Conservation (phyloP, 2,888 invertebrate genomes). For the Amphipoea lucens region DNA sequence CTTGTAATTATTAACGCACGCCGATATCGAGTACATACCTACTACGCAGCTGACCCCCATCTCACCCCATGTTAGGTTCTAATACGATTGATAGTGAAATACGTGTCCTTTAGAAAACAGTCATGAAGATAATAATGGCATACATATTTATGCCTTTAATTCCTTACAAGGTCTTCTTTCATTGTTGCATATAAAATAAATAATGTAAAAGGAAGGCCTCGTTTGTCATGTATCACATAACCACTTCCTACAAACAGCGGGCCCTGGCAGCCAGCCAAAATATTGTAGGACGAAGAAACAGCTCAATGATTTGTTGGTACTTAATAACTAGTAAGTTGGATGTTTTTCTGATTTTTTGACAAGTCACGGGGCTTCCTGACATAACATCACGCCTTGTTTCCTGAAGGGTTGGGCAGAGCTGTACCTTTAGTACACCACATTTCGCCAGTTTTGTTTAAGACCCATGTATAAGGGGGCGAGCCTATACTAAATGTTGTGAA, state of each 20-base stretch:
- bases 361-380: background rate
- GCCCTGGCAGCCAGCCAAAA: slow-evolving; percentile 38
- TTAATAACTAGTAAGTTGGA: background rate
- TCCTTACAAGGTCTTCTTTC: slow-evolving; percentile 2
- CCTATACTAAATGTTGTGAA: background rate
- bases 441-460: background rate
- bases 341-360: slow-evolving; percentile 26
- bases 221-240: slow-evolving; percentile 44
- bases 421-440: background rate
- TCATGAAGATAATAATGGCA: background rate
- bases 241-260: slow-evolving; percentile 29
- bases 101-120: background rate
- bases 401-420: background rate
- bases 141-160: background rate
- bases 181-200: slow-evolving; percentile 21
- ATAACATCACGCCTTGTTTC: background rate
- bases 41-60: background rate
- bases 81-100: background rate
- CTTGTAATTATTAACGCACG: no score
- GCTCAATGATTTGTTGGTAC: slow-evolving; percentile 26
- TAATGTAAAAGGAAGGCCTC: slow-evolving; percentile 38
- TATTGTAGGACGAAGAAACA: slow-evolving; percentile 33
- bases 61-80: background rate
- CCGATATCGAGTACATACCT: no score
- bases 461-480: background rate